Evolutionary conservation across 1,140 invertebrate species (phyloP).

Genomic region (Steinernema khuongi): DNA sequence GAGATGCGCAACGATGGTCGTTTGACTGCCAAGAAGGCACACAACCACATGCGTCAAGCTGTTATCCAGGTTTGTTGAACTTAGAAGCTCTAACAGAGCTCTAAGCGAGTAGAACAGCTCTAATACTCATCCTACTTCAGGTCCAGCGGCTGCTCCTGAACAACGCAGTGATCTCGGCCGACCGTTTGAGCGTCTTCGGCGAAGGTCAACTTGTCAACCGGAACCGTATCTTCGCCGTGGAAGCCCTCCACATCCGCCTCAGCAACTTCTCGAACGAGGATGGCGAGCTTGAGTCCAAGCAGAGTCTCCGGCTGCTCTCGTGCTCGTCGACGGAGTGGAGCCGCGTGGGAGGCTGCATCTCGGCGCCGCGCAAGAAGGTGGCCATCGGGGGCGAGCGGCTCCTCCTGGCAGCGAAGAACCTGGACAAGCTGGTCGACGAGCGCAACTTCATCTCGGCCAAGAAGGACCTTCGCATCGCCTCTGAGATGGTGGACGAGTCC

Average conservation of each 20-base stretch:
- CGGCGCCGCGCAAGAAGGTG: background rate
- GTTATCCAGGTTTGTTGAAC: too few relatives aligned
- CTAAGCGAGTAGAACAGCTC: too few relatives aligned
- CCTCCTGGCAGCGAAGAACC: background rate
- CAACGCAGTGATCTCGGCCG: background rate
- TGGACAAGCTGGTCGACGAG: constrained; percentile 2
- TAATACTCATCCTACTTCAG: too few relatives aligned
- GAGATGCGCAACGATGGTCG: background rate
- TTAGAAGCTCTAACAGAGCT: too few relatives aligned
- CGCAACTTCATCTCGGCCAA: background rate
- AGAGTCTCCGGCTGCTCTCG: background rate
- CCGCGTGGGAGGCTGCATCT: background rate
- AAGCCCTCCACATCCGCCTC: background rate
- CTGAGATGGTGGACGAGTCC: background rate
- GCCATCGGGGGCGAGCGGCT: background rate
- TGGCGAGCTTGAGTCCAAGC: background rate
- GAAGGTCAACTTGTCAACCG: background rate
- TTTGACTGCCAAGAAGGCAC: background rate
- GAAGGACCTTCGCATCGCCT: background rate
- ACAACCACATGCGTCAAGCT: background rate
- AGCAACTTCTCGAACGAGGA: constrained; percentile 5
- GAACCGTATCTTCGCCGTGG: background rate
- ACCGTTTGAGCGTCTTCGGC: background rate
- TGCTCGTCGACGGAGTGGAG: background rate
- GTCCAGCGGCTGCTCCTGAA: background rate